These are phyloP conservation scores for Nyleta sp. DNA, from an alignment of 2,888 invertebrate genomes.

Conservation along the genomic window DNA sequence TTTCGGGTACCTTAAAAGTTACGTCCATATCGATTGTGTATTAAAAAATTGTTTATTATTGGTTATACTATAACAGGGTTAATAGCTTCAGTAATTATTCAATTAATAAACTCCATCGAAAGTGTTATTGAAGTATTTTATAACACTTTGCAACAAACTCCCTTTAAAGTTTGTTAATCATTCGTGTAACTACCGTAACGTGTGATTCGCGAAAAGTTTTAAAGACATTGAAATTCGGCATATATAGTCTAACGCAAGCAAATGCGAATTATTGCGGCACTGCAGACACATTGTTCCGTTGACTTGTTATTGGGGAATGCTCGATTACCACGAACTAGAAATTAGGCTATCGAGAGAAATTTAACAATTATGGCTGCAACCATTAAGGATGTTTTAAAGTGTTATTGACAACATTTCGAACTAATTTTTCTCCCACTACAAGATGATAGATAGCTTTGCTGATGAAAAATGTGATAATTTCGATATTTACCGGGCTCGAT, in stretches of 20 bases:
- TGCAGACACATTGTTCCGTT: constrained; percentile 40
- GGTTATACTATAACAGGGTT: constrained; percentile 3
- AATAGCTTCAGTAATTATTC: constrained; percentile 19
- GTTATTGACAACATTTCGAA: background rate
- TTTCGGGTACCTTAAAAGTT: background rate
- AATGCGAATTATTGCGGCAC: constrained; percentile 28
- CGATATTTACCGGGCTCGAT: background rate
- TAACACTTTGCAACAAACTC: constrained; percentile 22
- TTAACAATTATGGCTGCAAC: constrained; percentile 14
- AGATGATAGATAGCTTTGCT: too few species aligned
- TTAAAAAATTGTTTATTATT: constrained; percentile 5
- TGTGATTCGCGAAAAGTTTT: constrained; percentile 19
- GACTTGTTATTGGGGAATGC: constrained; percentile 37
- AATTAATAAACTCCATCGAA: constrained; percentile 32
- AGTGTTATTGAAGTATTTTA: constrained; percentile 34
- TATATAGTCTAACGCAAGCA: too few species aligned
- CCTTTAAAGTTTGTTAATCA: constrained; percentile 15
- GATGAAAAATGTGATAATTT: too few species aligned
- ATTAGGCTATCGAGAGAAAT: constrained; percentile 27
- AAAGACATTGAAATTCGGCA: constrained; percentile 27
- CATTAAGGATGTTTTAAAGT: background rate
- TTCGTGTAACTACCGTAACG: constrained; percentile 10
- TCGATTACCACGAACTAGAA: constrained; percentile 31
- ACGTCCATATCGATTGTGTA: background rate
- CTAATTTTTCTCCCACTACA: background rate